These are phyloP conservation scores for Chaenodraco wilsoni DNA, from an alignment of 2,797 vertebrate genomes.

Conservation along the genomic window DNA sequence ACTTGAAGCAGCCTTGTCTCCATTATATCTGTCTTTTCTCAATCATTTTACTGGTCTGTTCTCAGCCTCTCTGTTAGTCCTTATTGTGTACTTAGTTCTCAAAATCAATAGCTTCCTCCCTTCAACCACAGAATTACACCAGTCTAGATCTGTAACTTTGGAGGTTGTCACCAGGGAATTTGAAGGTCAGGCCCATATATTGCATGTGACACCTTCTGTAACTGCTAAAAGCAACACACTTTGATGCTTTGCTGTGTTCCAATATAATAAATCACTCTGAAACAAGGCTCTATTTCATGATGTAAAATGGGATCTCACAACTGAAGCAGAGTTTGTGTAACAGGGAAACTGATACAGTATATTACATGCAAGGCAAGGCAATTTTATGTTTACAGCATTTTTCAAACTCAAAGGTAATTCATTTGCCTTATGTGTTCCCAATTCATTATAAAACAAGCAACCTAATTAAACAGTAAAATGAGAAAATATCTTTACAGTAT, in stretches of 20 bases:
- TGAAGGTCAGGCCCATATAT: slow-evolving; percentile 26
- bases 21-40: slow-evolving; percentile 17
- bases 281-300: neutral
- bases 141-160: slow-evolving; percentile 4
- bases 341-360: neutral
- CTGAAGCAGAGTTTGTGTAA: neutral
- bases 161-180: slow-evolving; percentile 18
- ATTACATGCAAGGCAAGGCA: neutral
- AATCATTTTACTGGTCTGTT: slow-evolving; percentile 22
- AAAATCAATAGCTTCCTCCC: slow-evolving; percentile 60
- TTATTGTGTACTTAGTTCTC: slow-evolving; percentile 37
- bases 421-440: neutral
- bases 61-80: slow-evolving; percentile 18
- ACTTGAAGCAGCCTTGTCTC: neutral
- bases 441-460: neutral
- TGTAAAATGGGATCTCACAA: neutral
- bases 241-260: neutral
- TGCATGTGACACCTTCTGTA: slow-evolving; percentile 16
- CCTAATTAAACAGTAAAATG: neutral
- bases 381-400: neutral
- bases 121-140: slow-evolving; percentile 59
- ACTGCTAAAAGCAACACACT: slow-evolving; percentile 7
- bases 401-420: neutral
- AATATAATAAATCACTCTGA: slow-evolving; percentile 15
- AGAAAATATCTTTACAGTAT: neutral